Evolutionary conservation across 2,113 vertebrate genomes (phyloP), one percentile per base, ranked within the genome.

Genomic region (Larimichthys polyactis): DNA sequence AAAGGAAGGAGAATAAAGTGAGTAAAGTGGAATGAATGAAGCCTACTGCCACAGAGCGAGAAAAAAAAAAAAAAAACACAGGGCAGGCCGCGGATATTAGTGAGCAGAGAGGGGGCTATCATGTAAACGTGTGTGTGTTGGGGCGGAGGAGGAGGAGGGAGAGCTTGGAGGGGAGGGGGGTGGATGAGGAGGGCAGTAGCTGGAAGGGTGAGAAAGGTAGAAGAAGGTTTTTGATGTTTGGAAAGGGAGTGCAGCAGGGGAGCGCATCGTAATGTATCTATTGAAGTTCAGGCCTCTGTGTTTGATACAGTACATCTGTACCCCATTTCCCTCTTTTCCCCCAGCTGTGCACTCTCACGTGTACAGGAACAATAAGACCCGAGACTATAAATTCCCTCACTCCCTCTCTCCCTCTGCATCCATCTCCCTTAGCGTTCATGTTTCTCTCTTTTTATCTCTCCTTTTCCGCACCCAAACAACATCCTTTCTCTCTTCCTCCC

Each of bases 271-370:
- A 91, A 94, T 88, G 91, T 90, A 93, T 92, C 91, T 93, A 92
- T 88, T 93, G 92, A 94, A 93, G 93, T 93, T 57, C 78, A 77
- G 86, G 85, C 84, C 85, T 89, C 75, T 83, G 89, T 65, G 88
- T 89, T 93, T 91, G 90, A 91, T 92, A 93, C 91, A 88, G 65
- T 90, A 93, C 93, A 94, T 93, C 91, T 94, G 93, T 83, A 93
- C 85, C 83, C 91, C 90, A 92, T 93, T 93, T 93, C 85, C 88
- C 81, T 87, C 77, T 66, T 73, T 71, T 90, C 75, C 82, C 91
- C 84, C 91, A 93, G 92, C 92, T 93, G 92, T 88, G 89, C 91
- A 79, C 79, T 64, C 84, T 95, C 93, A 92, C 89, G 90, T 91
- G 89, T 90, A 86, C 92, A 93, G 90, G 85, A 91, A 93, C 91